These are phyloP conservation scores for Plecotus auritus DNA, from an alignment of 2,113 vertebrate species.

Conservation along the genomic window DNA sequence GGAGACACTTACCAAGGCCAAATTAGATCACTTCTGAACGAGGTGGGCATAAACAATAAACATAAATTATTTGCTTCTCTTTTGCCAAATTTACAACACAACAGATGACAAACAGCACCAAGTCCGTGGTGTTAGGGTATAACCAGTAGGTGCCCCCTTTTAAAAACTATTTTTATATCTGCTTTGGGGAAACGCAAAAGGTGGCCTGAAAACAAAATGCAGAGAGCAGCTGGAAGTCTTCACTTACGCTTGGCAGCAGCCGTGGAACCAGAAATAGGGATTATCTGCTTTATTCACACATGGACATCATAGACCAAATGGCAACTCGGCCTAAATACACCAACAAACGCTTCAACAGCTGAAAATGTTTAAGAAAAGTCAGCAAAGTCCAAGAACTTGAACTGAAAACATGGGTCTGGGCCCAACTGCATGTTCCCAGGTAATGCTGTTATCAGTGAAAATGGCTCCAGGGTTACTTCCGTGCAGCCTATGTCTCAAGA, in stretches of 20 bases:
- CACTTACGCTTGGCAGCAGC: not conserved
- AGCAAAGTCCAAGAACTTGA: not conserved
- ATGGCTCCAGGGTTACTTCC: not conserved
- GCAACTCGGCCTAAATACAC: not conserved
- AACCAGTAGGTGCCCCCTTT: not conserved
- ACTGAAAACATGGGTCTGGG: not conserved
- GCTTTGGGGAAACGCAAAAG: not conserved
- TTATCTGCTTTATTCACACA: not conserved
- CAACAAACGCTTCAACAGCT: not conserved
- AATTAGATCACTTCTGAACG: not conserved
- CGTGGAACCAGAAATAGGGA: conserved; percentile 44
- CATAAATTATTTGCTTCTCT: not conserved
- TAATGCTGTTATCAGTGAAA: not conserved
- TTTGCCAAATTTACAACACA: not conserved
- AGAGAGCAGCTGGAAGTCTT: conserved; percentile 24
- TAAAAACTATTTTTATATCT: not conserved
- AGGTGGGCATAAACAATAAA: not conserved
- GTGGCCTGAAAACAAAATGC: not conserved
- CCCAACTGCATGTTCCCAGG: not conserved
- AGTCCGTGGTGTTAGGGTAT: not conserved
- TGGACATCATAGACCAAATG: conserved; percentile 51
- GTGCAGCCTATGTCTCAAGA: not conserved
- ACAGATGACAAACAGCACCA: not conserved
- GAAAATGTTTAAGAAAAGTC: not conserved
- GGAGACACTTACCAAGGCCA: not conserved